Evolutionary conservation across 2,797 vertebrate genomes (phyloP), one percentile per base, ranked within the genome.

Genomic region (Xenentodon cancila): DNA sequence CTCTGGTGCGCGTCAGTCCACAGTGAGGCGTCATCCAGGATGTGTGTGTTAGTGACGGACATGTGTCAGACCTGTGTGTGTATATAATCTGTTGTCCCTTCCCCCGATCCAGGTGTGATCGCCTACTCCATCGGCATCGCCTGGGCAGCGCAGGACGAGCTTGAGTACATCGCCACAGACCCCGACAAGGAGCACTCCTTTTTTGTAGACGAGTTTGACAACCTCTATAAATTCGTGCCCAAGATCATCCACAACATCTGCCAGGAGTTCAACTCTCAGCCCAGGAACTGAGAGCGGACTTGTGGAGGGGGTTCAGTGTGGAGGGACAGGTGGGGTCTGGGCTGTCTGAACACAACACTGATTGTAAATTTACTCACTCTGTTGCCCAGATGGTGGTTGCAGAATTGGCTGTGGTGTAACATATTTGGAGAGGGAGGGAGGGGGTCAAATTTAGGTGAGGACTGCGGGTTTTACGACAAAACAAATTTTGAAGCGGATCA

Each of bases 171-270:
- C 1, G 97, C 98, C 79, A 96, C 96, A 0, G 95, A 98, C 77
- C 97, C 98, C 0, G 94, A 96, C 87, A 95, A 92, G 64, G 96
- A 99, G 15, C 98, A 99, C 81, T 95, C 96, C 67, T 99, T 98
- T 92, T 99, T 99, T 0, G 97, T 98, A 76, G 97, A 99, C 4
- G 98, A 99, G 82, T 99, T 99, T 53, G 97, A 99, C 90, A 93
- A 93, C 87, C 96, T 99, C 55, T 94, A 98, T 89, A 93, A 88
- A 69, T 93, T 92, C 2, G 97, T 98, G 19, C 85, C 96, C 53
- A 96, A 91, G 81, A 95, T 99, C 79, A 94, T 98, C 79, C 89
- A 94, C 92, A 99, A 98, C 88, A 99, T 99, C 89, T 99, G 98
- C 86, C 94, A 94, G 73, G 98, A 99, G 84, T 99, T 98, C 90